Base-by-base conservation (phyloP, 2,113 vertebrate species). In the Elephas maximus region DNA sequence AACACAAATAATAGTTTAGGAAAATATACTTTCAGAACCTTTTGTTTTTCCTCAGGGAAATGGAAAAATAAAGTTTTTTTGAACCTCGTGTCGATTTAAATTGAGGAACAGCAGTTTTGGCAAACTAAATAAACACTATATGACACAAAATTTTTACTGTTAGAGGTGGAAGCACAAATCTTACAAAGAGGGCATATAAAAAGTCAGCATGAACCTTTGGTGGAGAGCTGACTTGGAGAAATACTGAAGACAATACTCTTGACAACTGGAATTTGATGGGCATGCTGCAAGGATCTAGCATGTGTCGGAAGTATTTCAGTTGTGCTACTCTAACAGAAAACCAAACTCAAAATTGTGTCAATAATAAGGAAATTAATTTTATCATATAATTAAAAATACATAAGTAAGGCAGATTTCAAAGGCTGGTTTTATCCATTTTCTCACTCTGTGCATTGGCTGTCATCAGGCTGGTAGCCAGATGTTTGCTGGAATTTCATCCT, bases 41-140 rank as follows among this genome's bases (percentile, higher is more conserved):
- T 94, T 94, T n/a, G 33, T 63, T 24, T 91, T 93, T 95, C 76
- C 30, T 93, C 8, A 2, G 11, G 41, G 6, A 95, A 95, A 94
- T 41, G 11, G 60, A 83, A 90, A 37, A 51, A n/a, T 3, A 33
- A 94, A 3, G 17, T 51, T 79, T 28, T 30, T 48, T 48, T 33
- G 8, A 89, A 90, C 53, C 24, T 95, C 23, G 63, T 6, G 2
- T 65, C 84, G 48, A 4, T 92, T 95, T 85, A 53, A 30, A 44
- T 14, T 85, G 77, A 90, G n/a, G 92, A 95, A 28, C 9, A 44
- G 8, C 53, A 74, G 37, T 80, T 78, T 14, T 33, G 20, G 2
- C 0, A 91, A 78, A n/a, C 53, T 88, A 79, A 94, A 62, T 63
- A 91, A 86, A 57, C 81, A 45, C 41, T 51, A 7, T 28, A 26